These are phyloP conservation scores for Chlorocebus sabaeus DNA, from an alignment of 2,113 vertebrate species.

Conservation along the genomic window DNA sequence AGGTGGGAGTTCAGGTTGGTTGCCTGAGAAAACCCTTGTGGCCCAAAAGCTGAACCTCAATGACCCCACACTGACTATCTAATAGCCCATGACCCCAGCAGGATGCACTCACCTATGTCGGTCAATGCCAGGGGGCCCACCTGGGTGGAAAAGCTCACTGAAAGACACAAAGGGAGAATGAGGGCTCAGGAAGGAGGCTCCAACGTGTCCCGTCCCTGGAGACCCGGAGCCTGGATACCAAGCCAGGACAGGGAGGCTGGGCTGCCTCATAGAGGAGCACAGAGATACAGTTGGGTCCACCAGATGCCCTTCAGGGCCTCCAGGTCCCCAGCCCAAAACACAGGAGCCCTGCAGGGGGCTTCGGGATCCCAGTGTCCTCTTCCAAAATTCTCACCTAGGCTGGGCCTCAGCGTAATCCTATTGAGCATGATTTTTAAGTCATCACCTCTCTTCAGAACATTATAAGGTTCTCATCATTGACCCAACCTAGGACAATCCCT, in stretches of 20 bases:
- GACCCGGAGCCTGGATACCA: accelerated
- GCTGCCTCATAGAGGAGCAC: accelerated
- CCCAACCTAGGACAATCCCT: background rate
- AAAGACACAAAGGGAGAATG: background rate
- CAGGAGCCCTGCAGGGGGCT: background rate
- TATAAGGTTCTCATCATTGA: too few relatives aligned
- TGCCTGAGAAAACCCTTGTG: background rate
- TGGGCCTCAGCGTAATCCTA: too few relatives aligned
- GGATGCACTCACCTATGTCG: background rate
- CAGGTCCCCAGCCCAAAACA: background rate
- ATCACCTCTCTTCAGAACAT: too few relatives aligned
- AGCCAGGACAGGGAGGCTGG: background rate
- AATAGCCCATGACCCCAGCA: background rate
- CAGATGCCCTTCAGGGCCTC: background rate
- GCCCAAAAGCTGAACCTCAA: background rate
- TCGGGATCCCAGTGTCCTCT: background rate
- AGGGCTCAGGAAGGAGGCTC: background rate
- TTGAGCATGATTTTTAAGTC: too few relatives aligned
- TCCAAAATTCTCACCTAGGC: too few relatives aligned
- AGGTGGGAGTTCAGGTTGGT: too few relatives aligned
- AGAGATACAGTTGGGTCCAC: background rate
- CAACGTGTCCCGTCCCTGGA: accelerated
- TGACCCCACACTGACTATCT: accelerated
- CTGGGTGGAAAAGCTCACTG: background rate
- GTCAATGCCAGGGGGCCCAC: background rate